phyloP scores from a whole-genome alignment of 2,888 invertebrate species.

The Polydrusus cervinus region DNA sequence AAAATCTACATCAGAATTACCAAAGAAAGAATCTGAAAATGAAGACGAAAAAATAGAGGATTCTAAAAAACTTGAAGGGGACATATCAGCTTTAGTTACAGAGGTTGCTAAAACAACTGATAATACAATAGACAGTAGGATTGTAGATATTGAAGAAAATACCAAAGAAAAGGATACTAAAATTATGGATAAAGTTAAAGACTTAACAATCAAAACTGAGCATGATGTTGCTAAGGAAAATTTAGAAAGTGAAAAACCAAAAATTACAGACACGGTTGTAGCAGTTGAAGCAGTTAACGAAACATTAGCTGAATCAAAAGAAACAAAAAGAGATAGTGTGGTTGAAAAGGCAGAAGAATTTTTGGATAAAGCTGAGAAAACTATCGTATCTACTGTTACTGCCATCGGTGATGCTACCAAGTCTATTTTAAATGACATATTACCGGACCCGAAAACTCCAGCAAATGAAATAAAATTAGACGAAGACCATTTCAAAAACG shows the following conservation, averaged over 20 bases:
- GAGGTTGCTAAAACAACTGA: too few relatives aligned
- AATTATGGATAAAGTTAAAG: constrained; percentile 14
- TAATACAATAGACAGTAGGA: background rate
- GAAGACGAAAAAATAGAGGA: background rate
- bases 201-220: background rate
- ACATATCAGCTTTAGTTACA: too few relatives aligned
- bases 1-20: constrained; percentile 33
- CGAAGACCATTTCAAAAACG: background rate
- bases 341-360: constrained; percentile 39
- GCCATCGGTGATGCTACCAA: constrained; percentile 24
- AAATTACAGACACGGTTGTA: background rate
- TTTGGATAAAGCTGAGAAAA: constrained; percentile 32
- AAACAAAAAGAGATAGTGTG: background rate
- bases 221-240: background rate
- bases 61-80: too few relatives aligned
- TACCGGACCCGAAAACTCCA: constrained; percentile 13
- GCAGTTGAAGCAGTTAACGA: background rate
- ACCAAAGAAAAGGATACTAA: background rate
- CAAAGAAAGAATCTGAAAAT: background rate
- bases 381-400: constrained; percentile 16
- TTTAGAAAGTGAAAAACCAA: background rate
- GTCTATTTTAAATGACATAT: constrained; percentile 16
- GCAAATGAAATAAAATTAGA: background rate
- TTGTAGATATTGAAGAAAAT: background rate
- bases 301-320: background rate